These are phyloP conservation scores for Akabosia matsudoensis DNA, from an alignment of 1,140 invertebrate genomes.

Conservation along the genomic window DNA sequence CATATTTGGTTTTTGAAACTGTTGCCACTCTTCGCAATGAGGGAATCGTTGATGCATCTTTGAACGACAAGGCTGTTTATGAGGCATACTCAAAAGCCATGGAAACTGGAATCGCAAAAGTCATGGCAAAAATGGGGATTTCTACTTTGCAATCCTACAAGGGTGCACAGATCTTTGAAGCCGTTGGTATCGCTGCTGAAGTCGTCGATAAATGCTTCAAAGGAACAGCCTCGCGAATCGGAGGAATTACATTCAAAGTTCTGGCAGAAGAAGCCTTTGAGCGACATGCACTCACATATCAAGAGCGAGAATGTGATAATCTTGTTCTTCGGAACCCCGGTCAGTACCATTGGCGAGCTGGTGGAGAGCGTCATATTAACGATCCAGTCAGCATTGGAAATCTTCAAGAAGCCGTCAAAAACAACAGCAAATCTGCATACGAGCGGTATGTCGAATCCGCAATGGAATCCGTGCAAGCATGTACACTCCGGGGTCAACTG, in stretches of 20 bases:
- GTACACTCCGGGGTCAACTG: slow-evolving; percentile 88
- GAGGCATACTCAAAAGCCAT: slow-evolving; percentile 69
- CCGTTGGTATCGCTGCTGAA: slow-evolving; percentile 87
- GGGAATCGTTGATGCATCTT: slow-evolving; percentile 68
- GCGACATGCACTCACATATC: slow-evolving; percentile 76
- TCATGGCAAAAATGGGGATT: slow-evolving; percentile 99
- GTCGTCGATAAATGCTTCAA: slow-evolving; percentile 94
- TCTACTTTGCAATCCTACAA: slow-evolving; percentile 99
- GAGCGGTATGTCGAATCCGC: slow-evolving; percentile 83
- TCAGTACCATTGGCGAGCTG: slow-evolving; percentile 79
- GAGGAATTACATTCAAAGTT: slow-evolving; percentile 85
- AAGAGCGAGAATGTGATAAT: slow-evolving; percentile 66
- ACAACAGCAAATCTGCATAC: slow-evolving; percentile 78
- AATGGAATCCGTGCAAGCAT: slow-evolving; percentile 78
- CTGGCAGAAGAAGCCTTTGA: slow-evolving; percentile 83
- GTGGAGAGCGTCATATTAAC: slow-evolving; percentile 97
- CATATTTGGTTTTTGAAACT: slow-evolving; percentile 93
- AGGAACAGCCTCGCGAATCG: slow-evolving; percentile 91
- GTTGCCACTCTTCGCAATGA: slow-evolving; percentile 76
- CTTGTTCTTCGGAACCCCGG: slow-evolving; percentile 88
- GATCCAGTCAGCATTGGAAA: slow-evolving; percentile 90
- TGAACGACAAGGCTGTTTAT: slow-evolving; percentile 82
- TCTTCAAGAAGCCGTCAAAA: slow-evolving; percentile 82
- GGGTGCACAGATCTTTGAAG: slow-evolving; percentile 98
- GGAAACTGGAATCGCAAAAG: slow-evolving; percentile 77